Base-by-base conservation (phyloP, 2,113 vertebrate genomes). In the Notothenia rossii region DNA sequence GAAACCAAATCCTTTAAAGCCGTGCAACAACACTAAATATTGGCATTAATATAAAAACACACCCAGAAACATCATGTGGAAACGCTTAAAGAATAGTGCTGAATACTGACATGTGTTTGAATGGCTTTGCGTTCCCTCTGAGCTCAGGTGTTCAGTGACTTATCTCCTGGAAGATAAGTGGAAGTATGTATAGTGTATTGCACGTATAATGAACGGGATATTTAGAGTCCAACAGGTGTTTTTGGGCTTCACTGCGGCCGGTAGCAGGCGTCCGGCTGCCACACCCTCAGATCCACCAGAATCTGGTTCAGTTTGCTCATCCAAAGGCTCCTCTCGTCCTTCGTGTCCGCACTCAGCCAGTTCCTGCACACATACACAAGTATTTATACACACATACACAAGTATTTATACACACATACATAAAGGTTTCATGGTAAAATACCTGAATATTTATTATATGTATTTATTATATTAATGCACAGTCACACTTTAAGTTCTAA, bases 341-440 rank as follows among this genome's bases (percentile, higher is more conserved):
- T 99, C 3, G 98, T 99, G 90, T 99, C 98, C 1, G 98, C 98
- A n/a, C 97, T 97, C 48, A 99, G 92, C 98, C 98, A 99, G 93
- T 99, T 98, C 89, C 98, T 98, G 89, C 20, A 73, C n/a, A 43
- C 25, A 82, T 7, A 40, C 7, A 40, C 3, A 25, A 25, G 1
- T 40, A 40, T 7, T 40, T 7, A 40, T 40, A 40, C 36, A 40
- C 29, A 29, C 29, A 4, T 29, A 29, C 3, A 29, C 3, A 25
- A 25, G 1, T 40, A 40, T 7, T 40, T 7, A 40, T 40, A 40
- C 36, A 40, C 29, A 29, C 29, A 4, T 29, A 29, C 3, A 29
- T 3, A 29, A 29, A 29, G 29, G 29, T 29, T 29, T 29, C 29
- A 29, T 29, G 3, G 29, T 29, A 29, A 29, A 3, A 29, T 29